Conservation (phyloP, 2,888 invertebrate species). For the Cylindroiulus punctatus region DNA sequence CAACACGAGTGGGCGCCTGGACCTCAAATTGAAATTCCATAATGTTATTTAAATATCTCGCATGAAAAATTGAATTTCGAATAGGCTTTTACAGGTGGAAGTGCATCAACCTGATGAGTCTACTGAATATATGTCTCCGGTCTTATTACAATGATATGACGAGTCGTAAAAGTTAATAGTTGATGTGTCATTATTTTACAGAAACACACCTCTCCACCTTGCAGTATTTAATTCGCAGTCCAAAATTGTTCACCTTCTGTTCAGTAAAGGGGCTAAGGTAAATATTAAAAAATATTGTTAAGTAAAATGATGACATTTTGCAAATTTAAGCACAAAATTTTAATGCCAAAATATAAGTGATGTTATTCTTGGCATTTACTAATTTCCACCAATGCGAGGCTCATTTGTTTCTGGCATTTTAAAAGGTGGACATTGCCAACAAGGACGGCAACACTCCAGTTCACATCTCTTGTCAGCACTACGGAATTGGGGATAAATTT, state of each 20-base stretch:
- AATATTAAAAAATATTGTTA: too few relatives aligned
- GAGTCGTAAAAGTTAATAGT: neutral
- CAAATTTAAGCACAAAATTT: neutral
- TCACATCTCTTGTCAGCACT: conserved; percentile 55
- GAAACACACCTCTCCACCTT: conserved; percentile 52
- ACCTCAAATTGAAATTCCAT: neutral
- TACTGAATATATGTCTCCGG: neutral
- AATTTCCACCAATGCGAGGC: neutral
- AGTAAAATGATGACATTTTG: neutral
- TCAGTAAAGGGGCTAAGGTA: conserved; percentile 53
- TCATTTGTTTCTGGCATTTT: conserved; percentile 48
- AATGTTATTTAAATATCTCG: neutral
- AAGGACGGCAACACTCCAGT: conserved; percentile 54
- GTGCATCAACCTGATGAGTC: neutral
- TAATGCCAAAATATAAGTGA: neutral
- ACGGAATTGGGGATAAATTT: conserved; percentile 55
- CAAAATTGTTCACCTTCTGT: conserved; percentile 52
- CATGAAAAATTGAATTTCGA: neutral
- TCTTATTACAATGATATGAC: neutral
- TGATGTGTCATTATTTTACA: neutral
- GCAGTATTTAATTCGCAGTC: conserved; percentile 55
- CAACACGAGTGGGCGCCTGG: neutral
- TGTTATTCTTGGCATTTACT: neutral
- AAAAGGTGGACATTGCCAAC: conserved; percentile 52
- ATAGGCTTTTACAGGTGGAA: neutral